phyloP scores from a whole-genome alignment of 2,888 invertebrate species.

The Penaeus monodon region DNA sequence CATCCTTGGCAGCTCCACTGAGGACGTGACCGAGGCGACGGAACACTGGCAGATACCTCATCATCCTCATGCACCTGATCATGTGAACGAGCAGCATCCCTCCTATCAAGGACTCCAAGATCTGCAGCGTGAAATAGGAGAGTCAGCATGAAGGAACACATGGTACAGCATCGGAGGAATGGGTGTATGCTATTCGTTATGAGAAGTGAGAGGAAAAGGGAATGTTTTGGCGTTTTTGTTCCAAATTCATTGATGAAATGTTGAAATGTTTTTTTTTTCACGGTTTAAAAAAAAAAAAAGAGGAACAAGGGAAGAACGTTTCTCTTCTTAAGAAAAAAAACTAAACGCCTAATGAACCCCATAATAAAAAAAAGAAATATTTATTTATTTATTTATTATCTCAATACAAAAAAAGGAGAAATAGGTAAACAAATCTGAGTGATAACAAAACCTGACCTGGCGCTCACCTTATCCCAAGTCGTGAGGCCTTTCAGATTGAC shows the following conservation, averaged over 20 bases:
- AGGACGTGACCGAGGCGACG: conserved; percentile 11
- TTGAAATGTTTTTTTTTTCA: too few species aligned
- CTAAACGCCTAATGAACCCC: too few species aligned
- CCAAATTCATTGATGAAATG: too few species aligned
- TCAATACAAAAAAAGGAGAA: too few species aligned
- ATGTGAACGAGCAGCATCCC: conserved; percentile 17
- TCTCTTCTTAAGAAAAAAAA: too few species aligned
- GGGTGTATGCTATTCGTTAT: too few species aligned
- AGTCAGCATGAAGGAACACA: background rate
- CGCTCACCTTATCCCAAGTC: conserved; percentile 54
- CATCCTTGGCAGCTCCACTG: background rate
- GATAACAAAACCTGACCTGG: background rate
- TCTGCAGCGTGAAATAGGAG: background rate
- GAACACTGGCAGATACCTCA: conserved; percentile 24
- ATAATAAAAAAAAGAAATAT: background rate
- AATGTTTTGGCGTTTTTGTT: too few species aligned
- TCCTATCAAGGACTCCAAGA: conserved; percentile 14
- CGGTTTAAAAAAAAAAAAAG: background rate
- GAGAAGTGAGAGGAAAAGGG: too few species aligned
- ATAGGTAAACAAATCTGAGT: too few species aligned
- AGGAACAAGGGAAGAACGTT: background rate
- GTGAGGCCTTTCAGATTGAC: conserved; percentile 58
- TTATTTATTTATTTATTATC: too few species aligned
- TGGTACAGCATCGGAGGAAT: background rate
- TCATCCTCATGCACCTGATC: conserved; percentile 25